These are phyloP conservation scores for Liasis olivaceus DNA, from an alignment of 2,797 vertebrate genomes.

Conservation along the genomic window DNA sequence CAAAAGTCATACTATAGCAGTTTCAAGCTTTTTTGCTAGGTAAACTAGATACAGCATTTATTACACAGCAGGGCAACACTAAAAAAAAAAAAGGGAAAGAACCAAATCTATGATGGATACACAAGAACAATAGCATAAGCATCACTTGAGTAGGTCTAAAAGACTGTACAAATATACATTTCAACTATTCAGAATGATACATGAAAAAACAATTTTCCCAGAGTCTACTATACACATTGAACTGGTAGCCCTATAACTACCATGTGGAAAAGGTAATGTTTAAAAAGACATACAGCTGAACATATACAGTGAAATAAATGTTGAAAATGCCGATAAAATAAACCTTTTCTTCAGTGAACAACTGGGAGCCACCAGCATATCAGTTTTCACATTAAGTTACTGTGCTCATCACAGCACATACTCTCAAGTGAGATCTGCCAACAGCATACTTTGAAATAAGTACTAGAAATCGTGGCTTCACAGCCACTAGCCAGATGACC, in stretches of 20 bases:
- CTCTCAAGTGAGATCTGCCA: conserved; percentile 57
- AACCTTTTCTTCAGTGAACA: conserved; percentile 71
- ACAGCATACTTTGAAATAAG: conserved; percentile 53
- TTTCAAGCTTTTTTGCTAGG: conserved; percentile 87
- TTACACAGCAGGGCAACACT: conserved; percentile 94
- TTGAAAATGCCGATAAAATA: conserved; percentile 70
- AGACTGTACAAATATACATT: conserved; percentile 99
- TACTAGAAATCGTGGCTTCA: conserved; percentile 35
- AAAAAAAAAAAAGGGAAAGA: conserved; percentile 78
- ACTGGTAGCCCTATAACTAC: conserved; percentile 74
- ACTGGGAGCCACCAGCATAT: conserved; percentile 69
- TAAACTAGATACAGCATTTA: conserved; percentile 92
- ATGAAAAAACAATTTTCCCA: conserved; percentile 80
- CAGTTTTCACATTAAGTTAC: conserved; percentile 72
- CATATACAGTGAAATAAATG: conserved; percentile 70
- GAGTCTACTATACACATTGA: conserved; percentile 77
- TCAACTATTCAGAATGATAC: conserved; percentile 87
- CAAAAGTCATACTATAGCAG: conserved; percentile 92
- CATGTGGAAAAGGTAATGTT: conserved; percentile 66
- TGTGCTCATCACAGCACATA: conserved; percentile 68
- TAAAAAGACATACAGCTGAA: conserved; percentile 72
- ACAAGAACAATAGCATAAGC: conserved; percentile 86
- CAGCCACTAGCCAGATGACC: conserved; percentile 41
- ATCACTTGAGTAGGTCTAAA: conserved; percentile 95
- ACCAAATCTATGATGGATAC: conserved; percentile 88